phyloP scores from a whole-genome alignment of 2,888 invertebrate genomes.

The Nemoura dubitans region DNA sequence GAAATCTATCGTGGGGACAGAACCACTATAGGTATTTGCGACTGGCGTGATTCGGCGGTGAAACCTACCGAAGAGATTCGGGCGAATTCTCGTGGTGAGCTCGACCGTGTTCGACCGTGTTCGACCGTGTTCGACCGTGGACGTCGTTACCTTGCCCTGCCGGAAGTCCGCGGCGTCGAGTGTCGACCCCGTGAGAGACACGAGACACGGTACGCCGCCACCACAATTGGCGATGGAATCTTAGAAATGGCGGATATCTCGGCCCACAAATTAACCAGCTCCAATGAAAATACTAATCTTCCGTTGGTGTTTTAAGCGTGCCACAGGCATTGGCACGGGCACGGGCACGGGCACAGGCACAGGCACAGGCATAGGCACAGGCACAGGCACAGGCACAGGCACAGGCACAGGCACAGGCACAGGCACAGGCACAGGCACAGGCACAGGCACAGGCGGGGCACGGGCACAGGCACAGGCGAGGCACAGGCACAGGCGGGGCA shows the following conservation, averaged over 20 bases:
- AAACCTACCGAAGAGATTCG: not conserved
- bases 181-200: too few relatives aligned
- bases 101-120: too few relatives aligned
- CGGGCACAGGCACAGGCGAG: too few relatives aligned
- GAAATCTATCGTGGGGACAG: not conserved
- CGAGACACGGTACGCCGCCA: not conserved
- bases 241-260: not conserved
- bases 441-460: too few relatives aligned
- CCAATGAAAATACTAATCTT: not conserved
- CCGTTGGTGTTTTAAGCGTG: not conserved
- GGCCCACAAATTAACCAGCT: not conserved
- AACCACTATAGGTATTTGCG: not conserved
- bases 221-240: not conserved
- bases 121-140: too few relatives aligned
- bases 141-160: not conserved
- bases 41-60: not conserved
- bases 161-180: not conserved
- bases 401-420: too few relatives aligned
- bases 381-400: too few relatives aligned
- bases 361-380: too few relatives aligned
- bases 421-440: too few relatives aligned
- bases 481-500: too few relatives aligned
- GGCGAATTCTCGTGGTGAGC: too few relatives aligned
- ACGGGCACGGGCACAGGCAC: too few relatives aligned
- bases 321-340: not conserved